Percentiles rank a stretch among this genome's conserved stretches.
Conservation (phyloP, 2,797 vertebrate genomes). For the Sphenodon punctatus region DNA sequence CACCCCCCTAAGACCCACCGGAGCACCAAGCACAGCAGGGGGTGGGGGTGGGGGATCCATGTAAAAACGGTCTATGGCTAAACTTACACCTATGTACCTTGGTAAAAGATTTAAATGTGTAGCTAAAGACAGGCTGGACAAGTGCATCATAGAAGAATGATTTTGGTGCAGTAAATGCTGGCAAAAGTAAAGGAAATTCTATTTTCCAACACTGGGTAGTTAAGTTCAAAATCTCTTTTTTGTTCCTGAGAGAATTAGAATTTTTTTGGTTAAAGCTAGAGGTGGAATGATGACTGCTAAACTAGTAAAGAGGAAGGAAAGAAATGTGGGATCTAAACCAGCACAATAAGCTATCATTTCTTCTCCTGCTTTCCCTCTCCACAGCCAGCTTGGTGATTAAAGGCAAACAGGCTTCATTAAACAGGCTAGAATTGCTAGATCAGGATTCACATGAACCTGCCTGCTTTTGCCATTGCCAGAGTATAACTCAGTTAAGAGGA, state of each 20-base stretch:
- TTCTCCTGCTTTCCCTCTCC: slow-evolving; percentile 50
- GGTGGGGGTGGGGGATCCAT: too few species aligned
- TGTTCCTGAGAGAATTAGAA: slow-evolving; percentile 24
- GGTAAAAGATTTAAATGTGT: too few species aligned
- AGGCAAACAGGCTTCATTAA: slow-evolving; percentile 42
- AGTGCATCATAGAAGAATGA: too few species aligned
- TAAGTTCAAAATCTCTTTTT: slow-evolving; percentile 27
- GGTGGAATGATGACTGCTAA: too few species aligned
- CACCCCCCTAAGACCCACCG: too few species aligned
- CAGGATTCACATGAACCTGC: slow-evolving; percentile 23
- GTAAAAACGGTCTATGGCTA: too few species aligned
- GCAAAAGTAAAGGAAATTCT: not conserved
- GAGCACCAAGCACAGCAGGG: too few species aligned
- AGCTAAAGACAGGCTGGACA: too few species aligned
- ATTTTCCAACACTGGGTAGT: not conserved
- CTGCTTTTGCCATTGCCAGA: slow-evolving; percentile 41
- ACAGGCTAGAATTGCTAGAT: slow-evolving; percentile 48
- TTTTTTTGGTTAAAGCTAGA: too few species aligned
- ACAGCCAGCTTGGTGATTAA: slow-evolving; percentile 43
- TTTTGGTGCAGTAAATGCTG: not conserved
- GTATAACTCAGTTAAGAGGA: slow-evolving; percentile 34
- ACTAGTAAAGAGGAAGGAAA: too few species aligned
- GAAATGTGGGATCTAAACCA: too few species aligned
- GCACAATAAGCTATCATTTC: slow-evolving; percentile 37
- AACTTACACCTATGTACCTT: too few species aligned